Evolutionary conservation across 2,888 invertebrate genomes (phyloP).

Genomic region (Drosophila neonasuta): DNA sequence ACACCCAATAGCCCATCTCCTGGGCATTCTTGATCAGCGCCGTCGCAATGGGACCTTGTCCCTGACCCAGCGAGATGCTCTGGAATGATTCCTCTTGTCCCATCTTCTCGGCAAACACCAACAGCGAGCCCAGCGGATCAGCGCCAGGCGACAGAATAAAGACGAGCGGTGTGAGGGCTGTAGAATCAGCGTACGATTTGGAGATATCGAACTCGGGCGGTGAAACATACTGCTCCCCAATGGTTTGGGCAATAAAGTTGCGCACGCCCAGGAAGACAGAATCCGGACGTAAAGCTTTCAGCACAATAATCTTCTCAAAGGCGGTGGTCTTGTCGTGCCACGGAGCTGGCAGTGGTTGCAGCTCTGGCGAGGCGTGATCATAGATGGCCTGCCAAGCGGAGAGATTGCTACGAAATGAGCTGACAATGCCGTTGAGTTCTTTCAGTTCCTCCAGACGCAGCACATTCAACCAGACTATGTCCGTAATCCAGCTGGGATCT

Average conservation of each 20-base stretch:
- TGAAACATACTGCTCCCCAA: conserved; percentile 91
- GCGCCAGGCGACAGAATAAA: conserved; percentile 95
- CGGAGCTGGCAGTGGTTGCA: conserved; percentile 86
- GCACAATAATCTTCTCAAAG: conserved; percentile 90
- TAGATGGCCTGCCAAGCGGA: conserved; percentile 85
- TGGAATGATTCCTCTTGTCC: conserved; percentile 89
- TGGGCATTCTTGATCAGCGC: conserved; percentile 88
- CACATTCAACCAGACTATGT: conserved; percentile 91
- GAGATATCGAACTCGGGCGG: conserved; percentile 93
- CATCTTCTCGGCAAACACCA: conserved; percentile 89
- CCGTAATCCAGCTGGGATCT: conserved; percentile 90
- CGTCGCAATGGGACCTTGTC: conserved; percentile 93
- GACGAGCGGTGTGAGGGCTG: conserved; percentile 89
- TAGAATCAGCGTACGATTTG: conserved; percentile 91
- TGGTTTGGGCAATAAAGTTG: conserved; percentile 86
- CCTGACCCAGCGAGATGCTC: conserved; percentile 94
- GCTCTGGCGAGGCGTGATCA: conserved; percentile 87
- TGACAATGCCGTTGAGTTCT: conserved; percentile 85
- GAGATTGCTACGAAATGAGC: conserved; percentile 84
- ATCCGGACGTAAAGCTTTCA: conserved; percentile 92
- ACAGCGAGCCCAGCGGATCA: conserved; percentile 86
- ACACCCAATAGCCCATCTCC: conserved; percentile 93
- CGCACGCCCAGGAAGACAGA: conserved; percentile 92
- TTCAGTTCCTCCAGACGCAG: conserved; percentile 87
- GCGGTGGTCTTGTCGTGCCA: conserved; percentile 85